Base-by-base conservation (phyloP, 2,888 invertebrate species). In the Globia sparganii region DNA sequence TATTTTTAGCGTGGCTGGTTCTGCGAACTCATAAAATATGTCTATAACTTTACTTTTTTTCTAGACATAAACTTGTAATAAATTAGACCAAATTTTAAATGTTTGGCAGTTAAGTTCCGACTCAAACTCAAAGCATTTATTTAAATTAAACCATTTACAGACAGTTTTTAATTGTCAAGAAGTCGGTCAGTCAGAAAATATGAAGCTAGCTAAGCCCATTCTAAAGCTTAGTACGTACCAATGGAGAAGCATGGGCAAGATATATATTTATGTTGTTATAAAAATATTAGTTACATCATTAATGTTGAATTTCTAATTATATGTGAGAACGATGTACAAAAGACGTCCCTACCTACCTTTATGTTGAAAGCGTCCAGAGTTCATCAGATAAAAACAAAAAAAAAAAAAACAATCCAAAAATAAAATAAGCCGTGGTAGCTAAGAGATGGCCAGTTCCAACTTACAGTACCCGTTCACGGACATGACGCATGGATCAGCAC, bases 1-100 rank as follows among this genome's bases (percentile, higher is more conserved):
- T 66, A 37, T 65, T 71, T 37, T 65, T 59, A 37, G 21, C 13
- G 34, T 43, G 58, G 9, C 61, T 43, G 46, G 56, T 68, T 74
- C 49, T 64, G 25, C 2, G 21, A n/a, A 56, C 8, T 67, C 6
- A 28, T 62, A 37, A 49, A 43, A 18, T 49, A 67, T 61, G 25
- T 2, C 37, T 56, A 15, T 34, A 28, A 0, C 8, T n/a, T n/a
- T n/a, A 13, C 1, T n/a, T n/a, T n/a, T n/a, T n/a, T n/a, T n/a
- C 4, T 18, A 49, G 0, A 67, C 40, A 58, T 34, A 37, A 65
- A 65, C n/a, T 31, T 43, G 0, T 4, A 28, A 28, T 67, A 21
- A 31, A 13, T 37, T 15, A n/a, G 2, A 25, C 34, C 1, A 31
- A 43, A 18, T 31, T 31, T 53, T 34, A 15, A 18, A 6, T 28